These are phyloP conservation scores for Heteromyza rotundicornis DNA, from an alignment of 2,888 invertebrate species.

Conservation along the genomic window DNA sequence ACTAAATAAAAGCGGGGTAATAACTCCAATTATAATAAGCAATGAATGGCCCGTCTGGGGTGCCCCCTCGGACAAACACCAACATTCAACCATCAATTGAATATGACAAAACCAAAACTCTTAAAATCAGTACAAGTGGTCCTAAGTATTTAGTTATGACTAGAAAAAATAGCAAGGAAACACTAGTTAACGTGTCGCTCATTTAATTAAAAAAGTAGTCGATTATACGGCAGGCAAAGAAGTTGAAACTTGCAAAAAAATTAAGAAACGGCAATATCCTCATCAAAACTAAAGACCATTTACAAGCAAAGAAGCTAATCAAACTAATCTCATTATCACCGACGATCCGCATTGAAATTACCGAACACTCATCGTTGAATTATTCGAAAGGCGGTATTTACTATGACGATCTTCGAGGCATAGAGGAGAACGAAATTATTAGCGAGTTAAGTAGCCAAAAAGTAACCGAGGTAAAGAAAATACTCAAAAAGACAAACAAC, in stretches of 20 bases:
- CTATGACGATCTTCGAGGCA: constrained; percentile 12
- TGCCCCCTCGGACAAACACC: too few relatives aligned
- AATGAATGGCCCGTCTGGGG: too few relatives aligned
- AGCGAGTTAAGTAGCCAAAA: constrained; percentile 18
- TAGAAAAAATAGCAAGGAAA: too few relatives aligned
- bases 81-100: too few relatives aligned
- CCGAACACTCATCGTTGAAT: constrained; percentile 17
- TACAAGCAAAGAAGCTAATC: constrained; percentile 15
- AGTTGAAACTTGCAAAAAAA: constrained; percentile 20
- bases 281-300: constrained; percentile 21
- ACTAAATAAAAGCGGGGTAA: too few relatives aligned
- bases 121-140: too few relatives aligned
- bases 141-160: too few relatives aligned
- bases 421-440: constrained; percentile 21
- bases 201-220: too few relatives aligned
- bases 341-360: neutral
- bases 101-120: too few relatives aligned
- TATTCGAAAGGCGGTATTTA: constrained; percentile 15
- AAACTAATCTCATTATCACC: constrained; percentile 1
- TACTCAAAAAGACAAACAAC: constrained; percentile 16
- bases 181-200: too few relatives aligned
- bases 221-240: too few relatives aligned
- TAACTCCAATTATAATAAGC: too few relatives aligned
- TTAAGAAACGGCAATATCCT: constrained; percentile 12
- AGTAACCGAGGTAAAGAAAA: constrained; percentile 23